These are phyloP conservation scores for Steinernema khuongi DNA, from an alignment of 1,140 invertebrate species.

Conservation along the genomic window DNA sequence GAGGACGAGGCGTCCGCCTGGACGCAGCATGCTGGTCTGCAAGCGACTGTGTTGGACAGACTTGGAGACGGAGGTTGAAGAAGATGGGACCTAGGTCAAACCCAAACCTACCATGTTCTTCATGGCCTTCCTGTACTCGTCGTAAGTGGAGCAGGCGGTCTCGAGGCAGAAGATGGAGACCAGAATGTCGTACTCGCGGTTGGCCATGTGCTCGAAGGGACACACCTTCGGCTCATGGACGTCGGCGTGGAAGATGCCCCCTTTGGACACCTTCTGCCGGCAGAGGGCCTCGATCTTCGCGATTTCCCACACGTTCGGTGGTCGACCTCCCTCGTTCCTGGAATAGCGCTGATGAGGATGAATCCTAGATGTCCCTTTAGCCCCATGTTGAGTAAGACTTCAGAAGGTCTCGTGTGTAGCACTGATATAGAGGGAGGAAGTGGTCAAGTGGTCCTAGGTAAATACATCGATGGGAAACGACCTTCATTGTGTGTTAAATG, in stretches of 20 bases:
- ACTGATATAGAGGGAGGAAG: too few species aligned
- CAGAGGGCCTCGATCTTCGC: neutral
- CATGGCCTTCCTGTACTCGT: slow-evolving; percentile 44
- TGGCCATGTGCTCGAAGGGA: neutral
- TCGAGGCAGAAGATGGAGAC: slow-evolving; percentile 49
- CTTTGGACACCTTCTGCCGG: slow-evolving; percentile 23
- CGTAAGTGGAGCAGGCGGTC: slow-evolving; percentile 41
- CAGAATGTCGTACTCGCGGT: slow-evolving; percentile 38
- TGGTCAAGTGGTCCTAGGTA: too few species aligned
- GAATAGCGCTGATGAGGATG: slow-evolving; percentile 3
- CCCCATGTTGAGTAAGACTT: too few species aligned
- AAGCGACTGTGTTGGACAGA: slow-evolving; percentile 6
- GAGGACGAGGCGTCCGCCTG: slow-evolving; percentile 42
- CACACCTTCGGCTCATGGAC: slow-evolving; percentile 43
- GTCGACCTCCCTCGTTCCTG: slow-evolving; percentile 22
- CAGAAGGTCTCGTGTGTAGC: too few species aligned
- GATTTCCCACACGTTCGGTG: neutral
- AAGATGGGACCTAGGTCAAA: neutral
- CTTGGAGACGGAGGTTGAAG: slow-evolving; percentile 4
- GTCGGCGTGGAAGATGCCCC: slow-evolving; percentile 46
- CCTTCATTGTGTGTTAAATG: too few species aligned
- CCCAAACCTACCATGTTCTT: slow-evolving; percentile 43
- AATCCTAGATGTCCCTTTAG: neutral
- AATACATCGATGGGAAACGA: too few species aligned
- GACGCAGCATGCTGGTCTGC: slow-evolving; percentile 41